Evolutionary conservation across 2,113 vertebrate species (phyloP).

Genomic region (Myotis brandtii): DNA sequence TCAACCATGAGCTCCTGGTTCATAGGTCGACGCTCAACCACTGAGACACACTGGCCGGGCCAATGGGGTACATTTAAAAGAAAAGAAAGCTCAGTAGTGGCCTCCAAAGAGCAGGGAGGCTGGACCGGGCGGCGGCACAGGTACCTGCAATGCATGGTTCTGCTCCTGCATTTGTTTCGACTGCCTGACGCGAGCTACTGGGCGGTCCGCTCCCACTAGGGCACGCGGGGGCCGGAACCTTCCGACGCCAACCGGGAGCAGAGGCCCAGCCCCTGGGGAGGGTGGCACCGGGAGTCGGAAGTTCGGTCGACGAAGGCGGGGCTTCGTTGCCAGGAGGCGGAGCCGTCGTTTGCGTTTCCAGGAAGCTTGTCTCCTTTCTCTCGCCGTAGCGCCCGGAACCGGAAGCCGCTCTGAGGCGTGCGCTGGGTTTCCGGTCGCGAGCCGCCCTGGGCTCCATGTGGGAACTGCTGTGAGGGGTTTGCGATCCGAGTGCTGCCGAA

Average conservation of each 20-base stretch:
- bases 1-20: not conserved
- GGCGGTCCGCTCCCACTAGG: not conserved
- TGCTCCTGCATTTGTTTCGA: not conserved
- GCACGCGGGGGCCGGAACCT: not conserved
- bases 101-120: too few species aligned
- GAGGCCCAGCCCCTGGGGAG: rapidly evolving
- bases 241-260: rapidly evolving
- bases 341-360: rapidly evolving
- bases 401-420: not conserved
- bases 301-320: not conserved
- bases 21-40: not conserved
- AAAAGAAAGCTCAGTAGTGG: not conserved
- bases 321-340: rapidly evolving
- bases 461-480: not conserved
- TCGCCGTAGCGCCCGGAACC: slow-evolving; percentile 57
- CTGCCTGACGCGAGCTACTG: not conserved
- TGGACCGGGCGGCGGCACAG: too few species aligned
- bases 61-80: not conserved
- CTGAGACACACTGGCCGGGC: not conserved
- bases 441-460: not conserved
- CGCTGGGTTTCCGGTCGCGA: slow-evolving; percentile 9
- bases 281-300: rapidly evolving
- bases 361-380: not conserved
- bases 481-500: rapidly evolving
- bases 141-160: too few species aligned